Evolutionary conservation across 2,888 invertebrate species (phyloP), one percentile per base, ranked within the genome.

Genomic region (Meliscaeva auricollis): DNA sequence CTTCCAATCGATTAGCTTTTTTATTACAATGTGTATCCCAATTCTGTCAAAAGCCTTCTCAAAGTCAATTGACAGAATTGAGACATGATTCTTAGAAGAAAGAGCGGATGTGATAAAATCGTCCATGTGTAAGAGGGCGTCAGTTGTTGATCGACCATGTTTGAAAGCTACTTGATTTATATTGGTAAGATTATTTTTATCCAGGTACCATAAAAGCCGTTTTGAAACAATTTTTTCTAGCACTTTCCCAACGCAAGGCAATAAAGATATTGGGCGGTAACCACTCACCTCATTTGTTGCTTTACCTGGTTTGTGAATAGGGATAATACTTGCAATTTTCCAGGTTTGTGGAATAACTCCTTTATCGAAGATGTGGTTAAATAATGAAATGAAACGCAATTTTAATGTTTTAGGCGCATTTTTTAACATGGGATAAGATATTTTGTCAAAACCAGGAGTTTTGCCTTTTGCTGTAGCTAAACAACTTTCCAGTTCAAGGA

Each of bases 11-110:
- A 22, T 20, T 11, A 41, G 13, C 8, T 8, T 41, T 8, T 41
- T 13, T 41, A 13, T 9, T 20, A 48, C 4, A 22, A 48, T 22
- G 15, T 48, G 22, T 48, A 22, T 22, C 9, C 48, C 20, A 22
- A 48, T 48, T 4, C 46, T 15, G 8, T 46, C 46, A 46, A 46
- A 46, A 46, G 17, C 3, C 8, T 17, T 46, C 17, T 17, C 46
- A 17, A 46, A 46, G 46, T 46, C 46, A 17, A 46, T 17, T n/a
- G n/a, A n/a, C n/a, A n/a, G n/a, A n/a, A n/a, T n/a, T n/a, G n/a
- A n/a, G n/a, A n/a, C n/a, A n/a, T 46, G 46, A 46, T 46, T 46
- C 15, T 46, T 46, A 15, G 46, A 46, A 7, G 46, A 46, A 15
- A 46, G 46, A 7, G 46, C 17, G 46, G 46, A 46, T 5, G 46